phyloP scores from a whole-genome alignment of 64 coral and sea anemone genomes.

The Cladopsammia gracilis region DNA sequence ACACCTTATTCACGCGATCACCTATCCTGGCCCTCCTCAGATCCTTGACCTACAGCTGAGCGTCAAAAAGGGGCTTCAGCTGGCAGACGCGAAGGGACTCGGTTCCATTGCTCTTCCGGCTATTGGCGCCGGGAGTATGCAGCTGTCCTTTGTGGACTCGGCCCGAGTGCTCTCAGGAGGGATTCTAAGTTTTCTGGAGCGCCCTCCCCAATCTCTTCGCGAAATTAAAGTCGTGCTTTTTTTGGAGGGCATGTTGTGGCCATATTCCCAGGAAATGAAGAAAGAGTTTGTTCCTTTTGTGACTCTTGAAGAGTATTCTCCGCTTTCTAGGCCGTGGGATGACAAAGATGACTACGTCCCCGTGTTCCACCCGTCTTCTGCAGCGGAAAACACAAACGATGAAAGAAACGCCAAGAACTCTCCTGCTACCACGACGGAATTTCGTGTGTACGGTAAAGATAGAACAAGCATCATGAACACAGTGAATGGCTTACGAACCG shows the following conservation, averaged over 20 bases:
- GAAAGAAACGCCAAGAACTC: not conserved
- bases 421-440: not conserved
- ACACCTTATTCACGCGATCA: constrained; percentile 15
- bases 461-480: not conserved
- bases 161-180: constrained; percentile 4
- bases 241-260: not conserved
- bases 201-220: not conserved
- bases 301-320: constrained; percentile 16
- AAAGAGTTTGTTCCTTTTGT: not conserved
- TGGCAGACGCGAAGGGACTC: constrained; percentile 14
- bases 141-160: not conserved
- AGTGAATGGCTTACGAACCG: not conserved
- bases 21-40: constrained; percentile 7
- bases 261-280: not conserved
- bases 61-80: constrained; percentile 3
- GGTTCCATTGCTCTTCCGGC: constrained; percentile 22
- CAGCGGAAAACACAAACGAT: no score
- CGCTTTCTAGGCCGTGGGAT: not conserved
- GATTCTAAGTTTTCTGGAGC: constrained; percentile 21
- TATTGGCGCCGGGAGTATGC: constrained; percentile 8
- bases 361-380: no score
- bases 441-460: constrained; percentile 31
- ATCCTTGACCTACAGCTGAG: constrained; percentile 37
- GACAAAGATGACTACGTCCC: not conserved
- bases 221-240: constrained; percentile 12